Evolutionary conservation across 2,797 vertebrate species (phyloP).

Genomic region (Macroramphosus scolopax): DNA sequence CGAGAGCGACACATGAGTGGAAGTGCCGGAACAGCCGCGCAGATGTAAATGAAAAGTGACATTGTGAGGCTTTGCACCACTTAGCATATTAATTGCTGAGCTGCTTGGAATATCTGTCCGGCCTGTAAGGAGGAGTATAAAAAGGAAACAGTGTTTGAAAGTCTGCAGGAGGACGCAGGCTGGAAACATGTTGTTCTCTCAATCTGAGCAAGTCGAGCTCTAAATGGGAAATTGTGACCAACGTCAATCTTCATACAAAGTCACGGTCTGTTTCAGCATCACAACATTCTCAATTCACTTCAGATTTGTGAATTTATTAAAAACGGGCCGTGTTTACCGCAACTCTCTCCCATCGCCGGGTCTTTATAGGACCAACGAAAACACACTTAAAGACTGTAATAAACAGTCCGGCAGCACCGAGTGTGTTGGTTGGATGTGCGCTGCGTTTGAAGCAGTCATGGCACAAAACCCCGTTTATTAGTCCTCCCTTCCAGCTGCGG

Average conservation of each 20-base stretch:
- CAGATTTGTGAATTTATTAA: conserved; percentile 17
- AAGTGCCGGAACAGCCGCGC: conserved; percentile 42
- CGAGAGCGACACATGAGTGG: conserved; percentile 44
- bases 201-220: conserved; percentile 18
- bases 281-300: conserved; percentile 6
- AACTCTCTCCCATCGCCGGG: too few species aligned
- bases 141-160: conserved; percentile 41
- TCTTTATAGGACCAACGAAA: too few species aligned
- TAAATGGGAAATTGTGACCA: conserved; percentile 4
- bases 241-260: conserved; percentile 22
- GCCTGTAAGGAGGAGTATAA: conserved; percentile 19
- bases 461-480: too few species aligned
- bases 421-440: too few species aligned
- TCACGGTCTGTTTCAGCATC: conserved; percentile 13
- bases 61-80: conserved; percentile 63
- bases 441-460: too few species aligned
- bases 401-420: too few species aligned
- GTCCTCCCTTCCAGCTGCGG: too few species aligned
- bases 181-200: conserved; percentile 44
- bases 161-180: conserved; percentile 8
- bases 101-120: conserved; percentile 44
- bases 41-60: conserved; percentile 71
- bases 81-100: conserved; percentile 65
- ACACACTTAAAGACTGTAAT: too few species aligned
- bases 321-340: too few species aligned